Evolutionary conservation across 2,113 vertebrate genomes (phyloP), one percentile per base, ranked within the genome.

Genomic region (Aramus guarauna): DNA sequence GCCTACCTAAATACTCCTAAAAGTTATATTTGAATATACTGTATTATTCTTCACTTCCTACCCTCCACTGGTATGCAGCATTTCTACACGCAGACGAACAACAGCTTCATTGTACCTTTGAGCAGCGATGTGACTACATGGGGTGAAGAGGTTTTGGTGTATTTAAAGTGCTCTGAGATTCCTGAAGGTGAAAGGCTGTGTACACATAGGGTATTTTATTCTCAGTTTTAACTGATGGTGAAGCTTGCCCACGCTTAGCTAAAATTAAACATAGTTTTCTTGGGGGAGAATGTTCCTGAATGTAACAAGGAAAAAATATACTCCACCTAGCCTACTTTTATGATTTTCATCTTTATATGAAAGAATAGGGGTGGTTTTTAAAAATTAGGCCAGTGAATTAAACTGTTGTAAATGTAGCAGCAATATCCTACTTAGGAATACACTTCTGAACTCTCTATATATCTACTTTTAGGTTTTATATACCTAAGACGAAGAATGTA

Each of bases 31-130:
- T 95, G 95, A 95, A 95, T 94, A 73, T 55, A 50, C 75, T 45
- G 56, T 81, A 92, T 92, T 95, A 90, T 94, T 95, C 88, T 88
- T 94, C 78, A 96, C 96, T 96, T 97, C 95, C 94, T 97, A 92
- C 82, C 90, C 80, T 94, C 68, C 56, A 1, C 56, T 79, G 78
- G 72, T 74, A 59, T 73, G 85, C 34, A 84, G 75, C 63, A 39
- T 93, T 95, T 81, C 92, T 96, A 62, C 76, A 4, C 3, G 29
- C 50, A 69, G 79, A 77, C n/a, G 85, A 94, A 96, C 93, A 97
- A 95, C 91, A 90, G 89, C 84, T 66, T 73, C 94, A 94, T 96
- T 97, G 95, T 97, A 27, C 83, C 67, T 87, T 64, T 22, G 72
- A 92, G 82, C 71, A 90, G 86, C 50, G 3, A 68, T 67, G 63